phyloP scores from a whole-genome alignment of 2,797 vertebrate genomes.

The Bucorvus abyssinicus region DNA sequence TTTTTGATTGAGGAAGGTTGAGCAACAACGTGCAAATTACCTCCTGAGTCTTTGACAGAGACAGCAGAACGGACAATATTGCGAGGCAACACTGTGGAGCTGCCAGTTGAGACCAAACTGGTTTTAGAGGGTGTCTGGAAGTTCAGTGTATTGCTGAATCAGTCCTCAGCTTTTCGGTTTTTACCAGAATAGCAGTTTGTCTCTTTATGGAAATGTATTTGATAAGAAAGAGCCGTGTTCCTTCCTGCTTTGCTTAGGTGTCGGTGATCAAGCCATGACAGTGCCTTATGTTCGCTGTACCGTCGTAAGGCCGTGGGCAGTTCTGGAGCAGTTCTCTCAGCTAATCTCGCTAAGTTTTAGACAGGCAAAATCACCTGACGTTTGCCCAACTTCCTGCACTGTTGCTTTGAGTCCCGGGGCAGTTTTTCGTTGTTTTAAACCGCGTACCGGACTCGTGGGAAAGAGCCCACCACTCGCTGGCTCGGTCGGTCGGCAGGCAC shows the following conservation, averaged over 20 bases:
- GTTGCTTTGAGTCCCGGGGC: too few species aligned
- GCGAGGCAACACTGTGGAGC: neutral
- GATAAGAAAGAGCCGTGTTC: accelerated
- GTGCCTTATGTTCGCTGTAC: accelerated
- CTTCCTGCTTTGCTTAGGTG: accelerated
- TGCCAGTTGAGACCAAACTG: neutral
- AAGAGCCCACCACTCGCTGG: neutral
- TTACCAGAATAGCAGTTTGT: neutral
- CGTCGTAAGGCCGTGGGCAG: accelerated
- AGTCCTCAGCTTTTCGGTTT: neutral
- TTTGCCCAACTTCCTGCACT: neutral
- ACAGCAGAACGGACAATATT: too few species aligned
- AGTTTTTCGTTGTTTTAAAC: too few species aligned
- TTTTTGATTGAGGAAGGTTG: neutral
- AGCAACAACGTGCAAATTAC: neutral
- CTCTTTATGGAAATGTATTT: accelerated
- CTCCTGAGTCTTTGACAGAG: neutral
- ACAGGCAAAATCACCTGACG: accelerated
- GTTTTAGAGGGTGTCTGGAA: neutral
- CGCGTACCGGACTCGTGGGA: accelerated
- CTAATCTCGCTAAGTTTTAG: too few species aligned
- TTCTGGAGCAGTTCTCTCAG: neutral
- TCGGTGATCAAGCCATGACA: accelerated
- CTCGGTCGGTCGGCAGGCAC: too few species aligned
- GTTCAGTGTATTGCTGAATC: neutral